These are phyloP conservation scores for Tauraco erythrolophus DNA, from an alignment of 2,113 vertebrate species.

Conservation along the genomic window DNA sequence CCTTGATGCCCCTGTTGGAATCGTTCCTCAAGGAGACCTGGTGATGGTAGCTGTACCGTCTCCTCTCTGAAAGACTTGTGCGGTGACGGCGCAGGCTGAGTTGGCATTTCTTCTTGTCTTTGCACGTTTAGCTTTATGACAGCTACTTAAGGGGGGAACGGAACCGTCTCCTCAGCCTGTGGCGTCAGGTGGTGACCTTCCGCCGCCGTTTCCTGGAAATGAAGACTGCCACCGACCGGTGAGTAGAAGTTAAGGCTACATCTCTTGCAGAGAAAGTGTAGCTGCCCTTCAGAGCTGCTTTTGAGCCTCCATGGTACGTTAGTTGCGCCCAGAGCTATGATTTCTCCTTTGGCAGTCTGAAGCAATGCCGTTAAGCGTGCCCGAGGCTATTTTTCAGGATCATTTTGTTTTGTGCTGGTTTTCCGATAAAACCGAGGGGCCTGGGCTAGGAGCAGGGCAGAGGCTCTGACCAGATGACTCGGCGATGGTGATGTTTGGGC, in stretches of 20 bases:
- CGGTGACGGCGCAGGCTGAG: background rate
- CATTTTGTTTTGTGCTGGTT: background rate
- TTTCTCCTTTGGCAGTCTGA: background rate
- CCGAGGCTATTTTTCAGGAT: background rate
- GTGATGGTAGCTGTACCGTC: background rate
- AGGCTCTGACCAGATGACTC: background rate
- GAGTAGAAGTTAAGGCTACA: background rate
- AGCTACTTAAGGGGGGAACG: conserved; percentile 76
- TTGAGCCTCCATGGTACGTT: accelerated
- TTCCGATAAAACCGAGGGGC: background rate
- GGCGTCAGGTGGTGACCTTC: conserved; percentile 85
- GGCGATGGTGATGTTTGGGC: background rate
- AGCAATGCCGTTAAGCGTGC: background rate
- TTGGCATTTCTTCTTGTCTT: conserved; percentile 10
- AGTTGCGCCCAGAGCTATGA: background rate
- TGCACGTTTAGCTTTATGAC: conserved; percentile 72
- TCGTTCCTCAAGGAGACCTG: background rate
- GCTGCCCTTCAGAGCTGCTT: background rate
- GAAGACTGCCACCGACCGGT: conserved; percentile 91
- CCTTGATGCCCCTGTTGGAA: background rate
- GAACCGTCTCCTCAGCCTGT: conserved; percentile 77
- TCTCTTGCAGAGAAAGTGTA: background rate
- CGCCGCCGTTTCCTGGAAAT: conserved; percentile 82
- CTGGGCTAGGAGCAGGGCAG: background rate
- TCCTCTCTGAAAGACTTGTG: background rate